phyloP scores from a whole-genome alignment of 1,140 invertebrate species.

The Ostrea denselamellosa region DNA sequence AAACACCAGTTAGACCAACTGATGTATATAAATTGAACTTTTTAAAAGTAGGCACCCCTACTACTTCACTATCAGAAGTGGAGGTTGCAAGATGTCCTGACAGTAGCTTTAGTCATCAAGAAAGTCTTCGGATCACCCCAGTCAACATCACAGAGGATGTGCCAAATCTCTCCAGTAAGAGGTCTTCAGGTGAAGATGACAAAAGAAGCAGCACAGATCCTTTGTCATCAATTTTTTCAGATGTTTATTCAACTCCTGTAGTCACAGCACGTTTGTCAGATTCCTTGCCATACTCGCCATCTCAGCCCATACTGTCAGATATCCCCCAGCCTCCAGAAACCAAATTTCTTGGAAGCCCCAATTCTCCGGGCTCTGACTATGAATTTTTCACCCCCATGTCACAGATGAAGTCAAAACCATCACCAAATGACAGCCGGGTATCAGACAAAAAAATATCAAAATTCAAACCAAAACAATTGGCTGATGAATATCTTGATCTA shows the following conservation, averaged over 20 bases:
- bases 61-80: not conserved
- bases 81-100: not conserved
- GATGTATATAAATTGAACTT: not conserved
- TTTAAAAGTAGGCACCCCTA: not conserved
- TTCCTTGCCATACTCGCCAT: not conserved
- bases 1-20: not conserved
- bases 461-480: not conserved
- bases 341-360: not conserved
- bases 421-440: not conserved
- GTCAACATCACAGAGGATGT: not conserved
- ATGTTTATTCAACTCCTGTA: constrained; percentile 10
- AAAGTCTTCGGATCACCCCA: not conserved
- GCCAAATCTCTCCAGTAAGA: not conserved
- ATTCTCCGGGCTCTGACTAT: not conserved
- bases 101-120: not conserved
- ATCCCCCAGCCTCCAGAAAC: not conserved
- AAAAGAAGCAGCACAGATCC: not conserved
- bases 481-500: not conserved
- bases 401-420: not conserved
- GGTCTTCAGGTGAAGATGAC: not conserved
- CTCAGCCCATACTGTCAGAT: not conserved
- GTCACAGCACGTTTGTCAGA: not conserved
- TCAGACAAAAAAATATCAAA: not conserved
- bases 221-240: not conserved
- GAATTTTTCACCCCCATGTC: constrained; percentile 28